A percentile compares a stretch with the other conserved stretches of the same genome.
phyloP scores from a whole-genome alignment of 2,113 vertebrate genomes.

The Salvator merianae region DNA sequence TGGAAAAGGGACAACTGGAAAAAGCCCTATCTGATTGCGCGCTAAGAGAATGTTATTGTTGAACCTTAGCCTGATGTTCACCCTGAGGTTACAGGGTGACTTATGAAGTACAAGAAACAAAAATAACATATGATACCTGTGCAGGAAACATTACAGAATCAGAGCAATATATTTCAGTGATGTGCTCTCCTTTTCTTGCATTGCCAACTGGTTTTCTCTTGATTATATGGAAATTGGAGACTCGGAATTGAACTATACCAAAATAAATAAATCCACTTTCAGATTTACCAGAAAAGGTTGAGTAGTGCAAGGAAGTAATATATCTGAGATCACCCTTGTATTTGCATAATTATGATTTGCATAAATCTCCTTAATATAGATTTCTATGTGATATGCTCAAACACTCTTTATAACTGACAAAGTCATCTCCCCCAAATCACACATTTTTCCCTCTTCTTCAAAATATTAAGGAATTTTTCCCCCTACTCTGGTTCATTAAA shows the following conservation, averaged over 20 bases:
- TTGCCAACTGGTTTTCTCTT: neutral
- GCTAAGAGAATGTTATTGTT: too few relatives aligned
- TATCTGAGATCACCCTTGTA: neutral
- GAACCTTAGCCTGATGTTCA: too few relatives aligned
- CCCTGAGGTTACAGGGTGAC: too few relatives aligned
- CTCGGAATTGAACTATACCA: neutral
- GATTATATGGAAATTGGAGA: neutral
- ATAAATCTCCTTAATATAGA: conserved; percentile 19
- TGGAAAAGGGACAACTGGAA: too few relatives aligned
- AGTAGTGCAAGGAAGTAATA: neutral
- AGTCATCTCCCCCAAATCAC: conserved; percentile 4
- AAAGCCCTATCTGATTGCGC: too few relatives aligned
- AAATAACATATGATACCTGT: neutral
- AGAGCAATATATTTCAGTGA: neutral
- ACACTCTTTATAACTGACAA: conserved; percentile 32
- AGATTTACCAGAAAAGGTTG: neutral
- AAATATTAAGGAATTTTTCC: conserved; percentile 44
- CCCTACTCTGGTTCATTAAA: conserved; percentile 34
- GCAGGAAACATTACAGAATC: neutral
- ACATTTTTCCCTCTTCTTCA: conserved; percentile 17
- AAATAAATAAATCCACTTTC: neutral
- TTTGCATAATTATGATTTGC: conserved; percentile 37
- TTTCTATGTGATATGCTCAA: conserved; percentile 19
- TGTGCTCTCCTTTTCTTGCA: neutral
- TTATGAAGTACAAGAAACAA: too few relatives aligned